Evolutionary conservation across 2,113 vertebrate genomes (phyloP), one percentile per base, ranked within the genome.

Genomic region (Paratilapia polleni): DNA sequence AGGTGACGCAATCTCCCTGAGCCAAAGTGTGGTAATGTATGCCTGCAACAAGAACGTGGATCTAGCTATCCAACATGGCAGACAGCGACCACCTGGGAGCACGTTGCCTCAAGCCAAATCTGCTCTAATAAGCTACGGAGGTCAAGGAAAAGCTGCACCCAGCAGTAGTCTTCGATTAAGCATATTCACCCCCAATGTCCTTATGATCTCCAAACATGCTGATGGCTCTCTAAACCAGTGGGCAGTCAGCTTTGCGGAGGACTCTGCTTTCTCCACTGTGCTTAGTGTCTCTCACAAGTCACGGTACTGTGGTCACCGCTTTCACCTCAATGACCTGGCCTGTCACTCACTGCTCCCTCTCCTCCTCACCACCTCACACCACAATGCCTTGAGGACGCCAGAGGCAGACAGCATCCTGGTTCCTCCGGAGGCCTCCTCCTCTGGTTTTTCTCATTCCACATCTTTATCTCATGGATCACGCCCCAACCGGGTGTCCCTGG

Each of bases 31-130:
- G 93, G 97, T 99, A 41, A 98, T 99, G 98, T 99, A 99, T 78
- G 98, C 98, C 88, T 99, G 98, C 95, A 99, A 98, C 86, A 99
- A 97, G 95, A 99, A 99, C 14, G 97, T 99, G 86, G 98, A 98
- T 84, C 94, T 99, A 82, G 98, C 98, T 84, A 97, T 99, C 93
- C 97, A 98, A 15, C 98, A 99, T 87, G 97, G 97, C 77, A 97
- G 97, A 78, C 97, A 98, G 90, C 97, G 97, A 54, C 97, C 97
- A 7, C 80, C 95, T 17, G 95, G 93, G 70, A 78, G 59, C 76
- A 28, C 91, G 6, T 60, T 98, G 89, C 95, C 96, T 7, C 96
- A 94, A 78, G 97, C 97, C 24, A 96, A 97, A 49, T 98, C 98
- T 63, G 96, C 97, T 95, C 96, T 98, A 68, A 97, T 98, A 78